Evolutionary conservation across 2,888 invertebrate genomes (phyloP), one percentile per base, ranked within the genome.

Genomic region (Stegophylla sp.): DNA sequence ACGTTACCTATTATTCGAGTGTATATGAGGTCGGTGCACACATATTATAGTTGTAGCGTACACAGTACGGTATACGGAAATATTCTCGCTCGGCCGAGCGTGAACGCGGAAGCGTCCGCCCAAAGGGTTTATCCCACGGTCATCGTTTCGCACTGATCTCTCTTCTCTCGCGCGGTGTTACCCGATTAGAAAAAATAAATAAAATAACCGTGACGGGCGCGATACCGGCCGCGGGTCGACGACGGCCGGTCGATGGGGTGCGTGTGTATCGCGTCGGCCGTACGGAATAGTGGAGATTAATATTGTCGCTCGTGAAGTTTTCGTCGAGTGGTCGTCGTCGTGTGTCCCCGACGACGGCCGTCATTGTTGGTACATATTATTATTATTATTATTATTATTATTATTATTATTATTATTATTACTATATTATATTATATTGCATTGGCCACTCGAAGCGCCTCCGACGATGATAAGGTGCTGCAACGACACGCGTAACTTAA

Each of bases 111-210:
- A 79, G 63, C 48, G 61, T 79, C 59, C 71, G 61, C 20, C 69
- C 28, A 61, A 79, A 61, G 71, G 79, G 79, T 71, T 79, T 79
- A 79, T 79, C 79, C 79, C 79, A 79, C 79, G 79, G 79, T 79
- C 79, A 79, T 79, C 69, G 59, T 79, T 79, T 79, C 67, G 69
- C 77, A 66, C 66, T 66, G 75, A 75, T 75, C 75, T 75, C 75
- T 17, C 53, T 26, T 75, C 66, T 45, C 45, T 10, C 10, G 13
- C 23, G 64, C 34, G 41, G 34, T 7, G 43, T 66, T 59, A 61
- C 61, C n/a, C 41, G 71, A 51, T 71, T 63, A 51, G 61, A 59
- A 59, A 53, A 63, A 63, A 34, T 23, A 41, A 51, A 48, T 20
- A 45, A 59, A 3, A 4, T 20, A 20, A 77, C 45, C 67, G 56